Conservation (phyloP, 2,113 vertebrate species). For the Salvelinus alpinus region DNA sequence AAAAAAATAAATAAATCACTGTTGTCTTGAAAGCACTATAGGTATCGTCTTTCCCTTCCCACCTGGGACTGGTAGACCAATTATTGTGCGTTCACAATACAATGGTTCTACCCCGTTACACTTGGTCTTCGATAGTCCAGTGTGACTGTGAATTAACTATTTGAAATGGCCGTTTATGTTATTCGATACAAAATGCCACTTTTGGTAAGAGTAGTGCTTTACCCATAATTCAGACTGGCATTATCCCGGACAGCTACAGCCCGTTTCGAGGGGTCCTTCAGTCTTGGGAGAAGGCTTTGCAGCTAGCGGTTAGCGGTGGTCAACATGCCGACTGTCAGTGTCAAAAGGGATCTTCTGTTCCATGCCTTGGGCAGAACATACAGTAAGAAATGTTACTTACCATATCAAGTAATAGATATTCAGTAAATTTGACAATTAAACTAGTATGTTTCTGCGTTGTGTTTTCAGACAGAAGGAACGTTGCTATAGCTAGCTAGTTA, state of each 20-base stretch:
- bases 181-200: too few species aligned
- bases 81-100: too few species aligned
- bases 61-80: too few species aligned
- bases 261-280: constrained; percentile 47
- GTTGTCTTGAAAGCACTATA: too few species aligned
- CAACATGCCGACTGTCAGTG: constrained; percentile 90
- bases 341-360: constrained; percentile 86
- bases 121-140: too few species aligned
- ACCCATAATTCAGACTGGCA: constrained; percentile 29
- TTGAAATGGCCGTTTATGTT: too few species aligned
- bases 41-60: too few species aligned
- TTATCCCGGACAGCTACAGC: constrained; percentile 29
- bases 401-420: background rate
- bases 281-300: constrained; percentile 37
- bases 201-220: too few species aligned
- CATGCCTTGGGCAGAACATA: constrained; percentile 82
- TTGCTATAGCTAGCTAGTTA: background rate
- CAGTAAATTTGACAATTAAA: background rate
- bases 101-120: too few species aligned
- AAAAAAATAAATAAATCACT: too few species aligned
- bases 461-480: too few species aligned
- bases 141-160: too few species aligned
- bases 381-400: constrained; percentile 73
- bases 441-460: background rate
- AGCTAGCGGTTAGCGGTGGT: background rate